Evolutionary conservation across 2,113 vertebrate genomes (phyloP).

Genomic region (Daphoenositta chrysoptera): DNA sequence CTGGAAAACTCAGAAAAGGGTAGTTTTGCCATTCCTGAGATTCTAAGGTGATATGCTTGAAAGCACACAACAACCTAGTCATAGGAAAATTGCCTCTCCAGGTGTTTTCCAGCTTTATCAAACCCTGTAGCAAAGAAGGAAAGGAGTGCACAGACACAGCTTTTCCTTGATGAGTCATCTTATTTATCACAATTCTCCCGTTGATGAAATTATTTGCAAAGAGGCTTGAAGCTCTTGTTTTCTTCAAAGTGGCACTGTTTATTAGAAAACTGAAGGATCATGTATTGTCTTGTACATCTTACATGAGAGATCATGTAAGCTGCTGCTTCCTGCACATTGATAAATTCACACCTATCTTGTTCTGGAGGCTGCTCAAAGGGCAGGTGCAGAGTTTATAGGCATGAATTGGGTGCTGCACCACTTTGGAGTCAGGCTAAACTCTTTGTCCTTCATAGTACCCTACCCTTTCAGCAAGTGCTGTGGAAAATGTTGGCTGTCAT

Average conservation of each 20-base stretch:
- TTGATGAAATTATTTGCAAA: neutral
- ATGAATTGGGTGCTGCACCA: neutral
- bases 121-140: neutral
- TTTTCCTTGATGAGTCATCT: neutral
- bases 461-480: neutral
- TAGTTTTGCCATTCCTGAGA: neutral
- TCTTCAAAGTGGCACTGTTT: neutral
- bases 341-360: neutral
- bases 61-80: neutral
- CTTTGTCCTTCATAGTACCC: neutral
- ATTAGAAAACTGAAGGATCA: neutral
- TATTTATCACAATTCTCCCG: neutral
- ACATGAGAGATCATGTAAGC: neutral
- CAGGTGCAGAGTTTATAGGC: neutral
- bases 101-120: neutral
- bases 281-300: neutral
- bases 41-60: neutral
- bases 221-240: neutral
- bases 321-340: neutral
- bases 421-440: neutral
- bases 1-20: neutral
- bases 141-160: neutral
- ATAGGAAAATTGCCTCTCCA: neutral
- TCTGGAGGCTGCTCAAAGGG: neutral
- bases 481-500: neutral